These are phyloP conservation scores for Muntiacus muntjak DNA, from an alignment of 2,113 vertebrate species.

Conservation along the genomic window DNA sequence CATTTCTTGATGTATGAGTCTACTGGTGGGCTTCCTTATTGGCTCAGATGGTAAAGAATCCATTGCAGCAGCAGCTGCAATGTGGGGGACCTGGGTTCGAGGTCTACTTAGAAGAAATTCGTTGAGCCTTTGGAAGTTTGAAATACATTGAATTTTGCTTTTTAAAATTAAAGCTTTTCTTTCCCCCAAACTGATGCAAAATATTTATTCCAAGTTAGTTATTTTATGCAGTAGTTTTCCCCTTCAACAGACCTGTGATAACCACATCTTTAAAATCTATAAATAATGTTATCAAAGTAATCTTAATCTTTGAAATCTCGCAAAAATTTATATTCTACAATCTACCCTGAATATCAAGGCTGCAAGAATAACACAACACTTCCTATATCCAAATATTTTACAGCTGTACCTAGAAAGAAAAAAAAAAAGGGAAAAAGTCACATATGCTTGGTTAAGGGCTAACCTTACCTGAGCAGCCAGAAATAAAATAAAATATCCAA, in stretches of 20 bases:
- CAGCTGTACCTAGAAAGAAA: neutral
- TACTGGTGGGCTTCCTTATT: neutral
- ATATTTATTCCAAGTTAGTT: neutral
- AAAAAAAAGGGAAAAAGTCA: fast-evolving
- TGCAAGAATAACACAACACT: neutral
- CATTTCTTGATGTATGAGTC: neutral
- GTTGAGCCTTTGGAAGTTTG: neutral
- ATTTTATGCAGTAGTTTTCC: neutral
- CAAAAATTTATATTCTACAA: constrained; percentile 89
- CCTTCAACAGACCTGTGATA: neutral
- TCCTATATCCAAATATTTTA: neutral
- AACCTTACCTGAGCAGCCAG: constrained; percentile 88
- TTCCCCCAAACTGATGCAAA: neutral
- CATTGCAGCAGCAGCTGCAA: neutral
- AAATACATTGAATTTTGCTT: neutral
- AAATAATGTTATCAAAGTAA: neutral
- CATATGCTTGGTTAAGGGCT: constrained; percentile 86
- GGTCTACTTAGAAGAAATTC: neutral
- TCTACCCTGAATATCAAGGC: neutral
- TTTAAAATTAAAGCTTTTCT: neutral
- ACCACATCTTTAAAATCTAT: neutral
- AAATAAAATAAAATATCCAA: constrained; percentile 85
- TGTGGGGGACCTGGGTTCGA: neutral
- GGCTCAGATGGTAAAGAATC: neutral
- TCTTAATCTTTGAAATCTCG: constrained; percentile 58